Evolutionary conservation across 2,113 vertebrate genomes (phyloP), one percentile per base, ranked within the genome.

Genomic region (Australoheros scitulus): DNA sequence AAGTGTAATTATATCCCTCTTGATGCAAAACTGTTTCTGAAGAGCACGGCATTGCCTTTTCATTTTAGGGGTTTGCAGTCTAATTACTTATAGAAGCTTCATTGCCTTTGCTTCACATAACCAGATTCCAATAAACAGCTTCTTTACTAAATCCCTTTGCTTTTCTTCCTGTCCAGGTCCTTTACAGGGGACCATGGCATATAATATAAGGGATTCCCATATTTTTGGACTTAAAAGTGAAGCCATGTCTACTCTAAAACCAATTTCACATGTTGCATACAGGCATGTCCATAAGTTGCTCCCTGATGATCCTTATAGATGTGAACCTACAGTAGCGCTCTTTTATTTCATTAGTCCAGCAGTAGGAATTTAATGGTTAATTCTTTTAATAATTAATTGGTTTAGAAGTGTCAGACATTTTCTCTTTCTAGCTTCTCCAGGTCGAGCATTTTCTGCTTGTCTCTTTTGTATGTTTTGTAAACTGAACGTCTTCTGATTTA

Each of bases 61-160:
- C 4, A 17, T 47, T 52, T 47, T 57, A 29, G 78, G 32, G 38
- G 59, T 82, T 59, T 63, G 79, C 63, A 59, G 58, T 82, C 43
- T 34, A 61, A 86, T 81, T 79, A 81, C 81, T 61, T 38, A n/a
- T 50, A 83, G 65, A 32, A 41, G 74, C 77, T 79, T 14, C 22
- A 18, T 11, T 18, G 60, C 43, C 38, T 60, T 59, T 38, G 17
- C 50, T 76, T 74, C 26, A 50, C 18, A 52, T 36, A 32, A 29
- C 3, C 4, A 11, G 34, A 65, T 72, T 80, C 24, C 61, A 56
- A 20, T 70, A 17, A 70, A 50, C 24, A 68, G 11, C 41, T n/a
- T 76, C 36, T 76, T 76, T 10, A 56, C n/a, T 32, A 41, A 47
- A 57, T 55, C 43, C 8, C 26, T 34, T 79, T 6, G 6, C 52